Evolutionary conservation across 2,888 invertebrate species (phyloP).

Genomic region (Caenorhabditis imperialis): DNA sequence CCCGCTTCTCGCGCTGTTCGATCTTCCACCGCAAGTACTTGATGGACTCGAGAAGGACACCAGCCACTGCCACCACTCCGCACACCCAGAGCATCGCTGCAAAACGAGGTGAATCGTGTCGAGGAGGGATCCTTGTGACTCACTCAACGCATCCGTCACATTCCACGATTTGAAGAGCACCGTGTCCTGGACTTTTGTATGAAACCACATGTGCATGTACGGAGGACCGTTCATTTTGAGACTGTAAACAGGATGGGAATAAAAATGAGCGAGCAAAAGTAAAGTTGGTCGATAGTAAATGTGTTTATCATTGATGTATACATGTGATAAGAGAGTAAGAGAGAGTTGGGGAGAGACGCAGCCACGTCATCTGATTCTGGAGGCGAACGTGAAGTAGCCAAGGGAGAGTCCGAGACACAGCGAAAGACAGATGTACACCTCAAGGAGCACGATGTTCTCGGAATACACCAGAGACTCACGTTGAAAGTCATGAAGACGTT

Average conservation of each 20-base stretch:
- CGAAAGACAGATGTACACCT: too few relatives aligned
- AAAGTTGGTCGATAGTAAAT: too few relatives aligned
- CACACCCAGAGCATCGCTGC: conserved; percentile 72
- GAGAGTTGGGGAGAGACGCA: background rate
- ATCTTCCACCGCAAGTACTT: conserved; percentile 67
- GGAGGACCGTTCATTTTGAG: conserved; percentile 21
- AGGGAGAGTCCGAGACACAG: too few relatives aligned
- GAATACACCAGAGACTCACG: too few relatives aligned
- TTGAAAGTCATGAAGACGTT: too few relatives aligned
- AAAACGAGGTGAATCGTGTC: conserved; percentile 1
- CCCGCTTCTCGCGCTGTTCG: conserved; percentile 34
- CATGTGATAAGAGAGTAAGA: conserved; percentile 15
- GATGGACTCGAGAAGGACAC: conserved; percentile 65
- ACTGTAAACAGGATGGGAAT: too few relatives aligned
- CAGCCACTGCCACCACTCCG: conserved; percentile 62
- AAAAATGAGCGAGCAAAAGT: too few relatives aligned
- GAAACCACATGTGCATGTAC: conserved; percentile 77
- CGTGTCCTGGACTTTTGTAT: conserved; percentile 70
- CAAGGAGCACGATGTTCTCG: too few relatives aligned
- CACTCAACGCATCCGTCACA: conserved; percentile 67
- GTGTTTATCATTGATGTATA: conserved; percentile 7
- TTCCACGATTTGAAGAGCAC: conserved; percentile 75
- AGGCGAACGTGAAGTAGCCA: too few relatives aligned
- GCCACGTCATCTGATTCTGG: too few relatives aligned
- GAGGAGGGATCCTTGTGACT: conserved; percentile 11